A percentile compares a stretch with the other conserved stretches of the same genome.
Conservation (phyloP, 1,140 invertebrate genomes). For the Papilio polyxenes region DNA sequence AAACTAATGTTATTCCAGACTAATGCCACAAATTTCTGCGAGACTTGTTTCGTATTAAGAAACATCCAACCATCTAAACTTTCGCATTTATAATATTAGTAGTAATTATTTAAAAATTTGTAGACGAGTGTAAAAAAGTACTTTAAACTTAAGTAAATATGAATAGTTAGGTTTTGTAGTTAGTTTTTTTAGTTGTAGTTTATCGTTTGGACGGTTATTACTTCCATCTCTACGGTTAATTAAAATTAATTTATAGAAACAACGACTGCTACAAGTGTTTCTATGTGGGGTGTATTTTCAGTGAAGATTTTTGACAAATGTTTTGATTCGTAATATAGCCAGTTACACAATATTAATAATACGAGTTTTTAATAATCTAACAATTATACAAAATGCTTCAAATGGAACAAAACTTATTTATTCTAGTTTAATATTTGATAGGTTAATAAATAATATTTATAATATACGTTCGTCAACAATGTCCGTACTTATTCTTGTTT, state of each 20-base stretch:
- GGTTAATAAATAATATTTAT: slow-evolving; percentile 71
- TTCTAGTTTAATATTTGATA: slow-evolving; percentile 64
- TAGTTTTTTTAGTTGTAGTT: too few relatives aligned
- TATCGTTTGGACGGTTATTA: neutral
- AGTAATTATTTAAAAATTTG: too few relatives aligned
- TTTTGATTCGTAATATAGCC: slow-evolving; percentile 46
- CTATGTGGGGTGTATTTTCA: neutral
- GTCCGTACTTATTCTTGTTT: slow-evolving; percentile 42
- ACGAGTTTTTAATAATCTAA: slow-evolving; percentile 71
- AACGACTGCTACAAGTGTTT: neutral
- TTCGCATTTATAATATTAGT: too few relatives aligned
- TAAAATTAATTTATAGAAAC: neutral
- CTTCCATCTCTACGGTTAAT: neutral
- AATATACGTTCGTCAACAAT: slow-evolving; percentile 43
- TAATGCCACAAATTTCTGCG: too few relatives aligned
- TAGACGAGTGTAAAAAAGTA: too few relatives aligned
- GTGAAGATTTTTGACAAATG: slow-evolving; percentile 51
- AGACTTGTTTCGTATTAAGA: too few relatives aligned
- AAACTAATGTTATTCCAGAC: too few relatives aligned
- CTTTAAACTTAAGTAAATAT: too few relatives aligned
- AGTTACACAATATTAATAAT: slow-evolving; percentile 70
- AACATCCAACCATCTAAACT: too few relatives aligned
- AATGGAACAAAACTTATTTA: slow-evolving; percentile 75
- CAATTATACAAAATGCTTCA: slow-evolving; percentile 78
- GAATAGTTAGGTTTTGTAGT: too few relatives aligned